phyloP scores from a whole-genome alignment of 2,888 invertebrate species.

The Ornithoptera alexandrae region DNA sequence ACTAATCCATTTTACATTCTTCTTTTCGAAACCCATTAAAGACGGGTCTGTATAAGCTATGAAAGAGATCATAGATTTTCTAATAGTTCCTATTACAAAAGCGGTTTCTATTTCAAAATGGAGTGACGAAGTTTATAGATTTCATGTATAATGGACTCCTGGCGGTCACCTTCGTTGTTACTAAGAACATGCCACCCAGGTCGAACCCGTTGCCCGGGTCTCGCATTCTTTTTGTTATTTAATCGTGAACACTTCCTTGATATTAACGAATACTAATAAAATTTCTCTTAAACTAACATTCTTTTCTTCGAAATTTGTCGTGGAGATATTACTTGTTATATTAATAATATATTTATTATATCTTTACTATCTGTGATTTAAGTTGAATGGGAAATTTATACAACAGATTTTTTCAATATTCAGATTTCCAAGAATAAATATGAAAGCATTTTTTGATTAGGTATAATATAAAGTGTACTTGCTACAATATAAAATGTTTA shows the following conservation, averaged over 20 bases:
- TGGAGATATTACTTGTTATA: too few species aligned
- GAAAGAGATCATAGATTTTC: conserved; percentile 36
- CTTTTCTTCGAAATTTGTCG: too few species aligned
- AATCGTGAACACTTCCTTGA: conserved; percentile 28
- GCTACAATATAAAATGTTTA: too few species aligned
- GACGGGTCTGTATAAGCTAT: conserved; percentile 19
- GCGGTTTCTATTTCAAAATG: conserved; percentile 47
- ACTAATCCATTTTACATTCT: background rate
- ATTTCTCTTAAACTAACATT: background rate
- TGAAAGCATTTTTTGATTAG: too few species aligned
- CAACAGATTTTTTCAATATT: too few species aligned
- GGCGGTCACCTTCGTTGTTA: conserved; percentile 61
- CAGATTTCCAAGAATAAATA: too few species aligned
- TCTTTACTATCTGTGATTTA: too few species aligned
- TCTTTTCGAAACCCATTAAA: background rate
- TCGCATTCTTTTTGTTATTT: conserved; percentile 28
- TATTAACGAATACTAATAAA: conserved; percentile 20
- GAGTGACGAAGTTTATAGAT: conserved; percentile 55
- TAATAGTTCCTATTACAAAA: conserved; percentile 41
- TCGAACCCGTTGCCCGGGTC: conserved; percentile 42
- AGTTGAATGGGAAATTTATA: too few species aligned
- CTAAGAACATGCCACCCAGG: conserved; percentile 75
- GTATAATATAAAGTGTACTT: too few species aligned
- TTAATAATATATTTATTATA: too few species aligned
- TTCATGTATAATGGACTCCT: conserved; percentile 43